Evolutionary conservation across 2,113 vertebrate genomes (phyloP).

Genomic region (Ictalurus punctatus): DNA sequence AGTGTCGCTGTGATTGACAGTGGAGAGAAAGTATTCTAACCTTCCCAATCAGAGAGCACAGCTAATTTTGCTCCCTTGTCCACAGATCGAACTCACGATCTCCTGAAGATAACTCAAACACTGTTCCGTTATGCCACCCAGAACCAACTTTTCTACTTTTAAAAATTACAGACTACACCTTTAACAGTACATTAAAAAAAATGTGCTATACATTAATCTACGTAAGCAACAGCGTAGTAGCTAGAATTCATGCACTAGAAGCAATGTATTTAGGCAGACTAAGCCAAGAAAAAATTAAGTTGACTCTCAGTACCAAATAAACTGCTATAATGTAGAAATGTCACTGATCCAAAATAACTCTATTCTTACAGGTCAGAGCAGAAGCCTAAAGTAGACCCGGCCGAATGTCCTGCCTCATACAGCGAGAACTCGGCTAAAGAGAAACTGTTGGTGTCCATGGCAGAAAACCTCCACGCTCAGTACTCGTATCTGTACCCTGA

Average conservation of each 20-base stretch:
- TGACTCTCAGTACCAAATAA: too few relatives aligned
- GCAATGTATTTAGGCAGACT: background rate
- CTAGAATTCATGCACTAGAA: background rate
- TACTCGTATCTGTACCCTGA: slow-evolving; percentile 25
- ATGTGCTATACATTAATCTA: background rate
- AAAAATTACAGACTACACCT: background rate
- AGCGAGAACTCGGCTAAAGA: background rate
- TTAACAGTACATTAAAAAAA: background rate
- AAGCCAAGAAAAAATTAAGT: background rate
- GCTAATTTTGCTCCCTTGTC: background rate
- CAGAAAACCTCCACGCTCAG: slow-evolving; percentile 6
- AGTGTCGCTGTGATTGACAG: background rate
- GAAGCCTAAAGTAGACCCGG: background rate
- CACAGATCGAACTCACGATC: background rate
- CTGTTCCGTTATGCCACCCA: background rate
- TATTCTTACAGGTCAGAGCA: slow-evolving; percentile 2
- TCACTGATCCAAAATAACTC: background rate
- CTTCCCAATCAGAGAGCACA: background rate
- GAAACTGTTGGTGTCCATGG: slow-evolving; percentile 15
- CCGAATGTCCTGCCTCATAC: slow-evolving; percentile 19
- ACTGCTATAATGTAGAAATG: background rate
- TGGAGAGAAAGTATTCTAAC: background rate
- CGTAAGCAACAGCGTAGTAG: background rate
- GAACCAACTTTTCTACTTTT: background rate
- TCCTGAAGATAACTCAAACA: background rate